Evolutionary conservation across 2,888 invertebrate genomes (phyloP).

Genomic region (Stenotaenia linearis): DNA sequence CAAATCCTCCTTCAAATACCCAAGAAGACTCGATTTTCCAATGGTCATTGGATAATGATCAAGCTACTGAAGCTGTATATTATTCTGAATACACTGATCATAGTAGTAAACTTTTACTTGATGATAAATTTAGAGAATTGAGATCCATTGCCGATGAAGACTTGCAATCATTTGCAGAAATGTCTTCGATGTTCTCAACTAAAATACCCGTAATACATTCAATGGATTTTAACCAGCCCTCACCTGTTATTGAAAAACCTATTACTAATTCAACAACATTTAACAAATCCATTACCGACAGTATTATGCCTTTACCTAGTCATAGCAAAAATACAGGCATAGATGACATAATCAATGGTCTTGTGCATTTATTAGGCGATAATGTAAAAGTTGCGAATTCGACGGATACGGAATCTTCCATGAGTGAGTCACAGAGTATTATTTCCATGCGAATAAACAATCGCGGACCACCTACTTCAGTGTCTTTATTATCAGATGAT

Average conservation of each 20-base stretch:
- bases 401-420: constrained; percentile 17
- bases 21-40: background rate
- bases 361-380: constrained; percentile 79
- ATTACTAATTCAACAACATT: background rate
- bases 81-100: background rate
- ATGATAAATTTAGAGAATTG: background rate
- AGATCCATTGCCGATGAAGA: background rate
- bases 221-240: background rate
- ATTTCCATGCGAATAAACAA: constrained; percentile 66
- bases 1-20: background rate
- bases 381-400: constrained; percentile 55
- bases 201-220: background rate
- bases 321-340: constrained; percentile 58
- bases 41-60: background rate
- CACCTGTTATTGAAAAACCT: background rate
- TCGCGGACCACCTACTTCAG: constrained; percentile 65
- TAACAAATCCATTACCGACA: background rate
- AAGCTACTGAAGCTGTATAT: background rate
- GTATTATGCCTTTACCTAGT: background rate
- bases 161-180: background rate
- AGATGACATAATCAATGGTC: constrained; percentile 77
- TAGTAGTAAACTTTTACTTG: background rate
- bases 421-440: constrained; percentile 35
- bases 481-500: background rate
- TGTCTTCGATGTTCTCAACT: background rate